A percentile compares a stretch with the other conserved stretches of the same genome.
These are phyloP conservation scores for Bufo gargarizans DNA, from an alignment of 2,113 vertebrate genomes.

Conservation along the genomic window DNA sequence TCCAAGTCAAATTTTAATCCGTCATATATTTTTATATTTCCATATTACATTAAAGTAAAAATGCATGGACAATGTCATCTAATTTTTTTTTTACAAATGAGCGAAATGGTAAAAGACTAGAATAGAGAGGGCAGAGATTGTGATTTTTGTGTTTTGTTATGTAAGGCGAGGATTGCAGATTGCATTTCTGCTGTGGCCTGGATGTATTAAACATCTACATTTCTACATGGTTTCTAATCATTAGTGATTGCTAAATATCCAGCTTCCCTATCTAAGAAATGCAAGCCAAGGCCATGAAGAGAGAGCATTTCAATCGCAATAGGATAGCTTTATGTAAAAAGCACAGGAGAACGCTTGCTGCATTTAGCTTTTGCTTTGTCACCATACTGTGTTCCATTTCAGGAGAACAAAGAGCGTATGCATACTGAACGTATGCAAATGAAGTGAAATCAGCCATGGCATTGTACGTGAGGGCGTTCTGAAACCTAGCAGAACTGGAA, in stretches of 20 bases:
- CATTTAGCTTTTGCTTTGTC: slow-evolving; percentile 74
- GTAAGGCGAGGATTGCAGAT: slow-evolving; percentile 14
- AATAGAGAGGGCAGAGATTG: background rate
- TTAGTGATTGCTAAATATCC: slow-evolving; percentile 53
- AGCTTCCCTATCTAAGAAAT: slow-evolving; percentile 36
- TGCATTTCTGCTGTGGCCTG: slow-evolving; percentile 28
- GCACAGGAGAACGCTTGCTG: slow-evolving; percentile 49
- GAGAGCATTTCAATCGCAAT: slow-evolving; percentile 47
- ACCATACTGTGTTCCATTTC: slow-evolving; percentile 65
- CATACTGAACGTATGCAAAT: slow-evolving; percentile 85
- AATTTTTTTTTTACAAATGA: background rate
- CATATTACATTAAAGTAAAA: background rate
- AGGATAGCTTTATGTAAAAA: slow-evolving; percentile 55
- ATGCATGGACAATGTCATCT: background rate
- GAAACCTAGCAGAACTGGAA: slow-evolving; percentile 69
- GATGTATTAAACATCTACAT: slow-evolving; percentile 41
- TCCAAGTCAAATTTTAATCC: background rate
- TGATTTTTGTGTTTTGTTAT: slow-evolving; percentile 10
- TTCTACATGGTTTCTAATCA: slow-evolving; percentile 37
- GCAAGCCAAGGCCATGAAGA: slow-evolving; percentile 46
- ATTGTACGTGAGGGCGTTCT: slow-evolving; percentile 69
- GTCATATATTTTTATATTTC: background rate
- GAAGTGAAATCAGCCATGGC: slow-evolving; percentile 84
- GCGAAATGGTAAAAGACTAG: background rate
- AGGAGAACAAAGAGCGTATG: slow-evolving; percentile 85